These are phyloP conservation scores for Ophion costatus DNA, from an alignment of 2,888 invertebrate genomes.

Conservation along the genomic window DNA sequence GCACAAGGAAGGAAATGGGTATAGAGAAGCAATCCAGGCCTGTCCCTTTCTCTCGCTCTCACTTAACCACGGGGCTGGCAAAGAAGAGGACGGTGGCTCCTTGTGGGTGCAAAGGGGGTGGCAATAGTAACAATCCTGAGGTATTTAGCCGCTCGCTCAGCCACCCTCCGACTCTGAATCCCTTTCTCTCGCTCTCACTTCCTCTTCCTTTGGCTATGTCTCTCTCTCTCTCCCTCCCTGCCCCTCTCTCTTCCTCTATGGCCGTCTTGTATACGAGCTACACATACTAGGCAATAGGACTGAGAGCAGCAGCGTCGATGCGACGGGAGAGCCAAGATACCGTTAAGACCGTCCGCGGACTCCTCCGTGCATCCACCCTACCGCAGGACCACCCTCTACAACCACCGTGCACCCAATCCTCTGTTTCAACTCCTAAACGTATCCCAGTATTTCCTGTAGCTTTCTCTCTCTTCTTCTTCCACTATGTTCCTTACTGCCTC, in stretches of 20 bases:
- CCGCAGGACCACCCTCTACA: slow-evolving; percentile 73
- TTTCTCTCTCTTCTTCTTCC: slow-evolving; percentile 67
- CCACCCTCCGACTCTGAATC: slow-evolving; percentile 49
- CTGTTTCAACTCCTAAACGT: slow-evolving; percentile 70
- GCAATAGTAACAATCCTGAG: slow-evolving; percentile 84
- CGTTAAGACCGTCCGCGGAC: slow-evolving; percentile 82
- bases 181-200: slow-evolving; percentile 15
- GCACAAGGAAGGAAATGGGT: slow-evolving; percentile 53
- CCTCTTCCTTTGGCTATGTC: slow-evolving; percentile 12
- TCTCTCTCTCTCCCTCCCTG: slow-evolving; percentile 18
- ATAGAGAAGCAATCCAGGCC: slow-evolving; percentile 48
- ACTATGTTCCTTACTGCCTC: slow-evolving; percentile 31
- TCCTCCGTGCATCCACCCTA: slow-evolving; percentile 78
- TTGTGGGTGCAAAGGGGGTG: slow-evolving; percentile 71
- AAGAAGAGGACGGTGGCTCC: slow-evolving; percentile 68
- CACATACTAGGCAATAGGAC: slow-evolving; percentile 29
- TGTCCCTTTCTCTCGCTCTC: slow-evolving; percentile 12
- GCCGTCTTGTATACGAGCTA: slow-evolving; percentile 53
- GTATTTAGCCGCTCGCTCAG: slow-evolving; percentile 82
- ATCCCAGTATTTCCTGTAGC: slow-evolving; percentile 73
- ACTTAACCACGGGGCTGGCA: slow-evolving; percentile 46
- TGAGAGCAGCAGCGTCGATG: slow-evolving; percentile 69
- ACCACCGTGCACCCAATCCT: slow-evolving; percentile 60
- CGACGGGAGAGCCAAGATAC: slow-evolving; percentile 80
- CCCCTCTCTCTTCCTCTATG: slow-evolving; percentile 11